Percentiles rank a stretch among this genome's conserved stretches.
Conservation (phyloP, 2,113 vertebrate species). For the Galemys pyrenaicus region DNA sequence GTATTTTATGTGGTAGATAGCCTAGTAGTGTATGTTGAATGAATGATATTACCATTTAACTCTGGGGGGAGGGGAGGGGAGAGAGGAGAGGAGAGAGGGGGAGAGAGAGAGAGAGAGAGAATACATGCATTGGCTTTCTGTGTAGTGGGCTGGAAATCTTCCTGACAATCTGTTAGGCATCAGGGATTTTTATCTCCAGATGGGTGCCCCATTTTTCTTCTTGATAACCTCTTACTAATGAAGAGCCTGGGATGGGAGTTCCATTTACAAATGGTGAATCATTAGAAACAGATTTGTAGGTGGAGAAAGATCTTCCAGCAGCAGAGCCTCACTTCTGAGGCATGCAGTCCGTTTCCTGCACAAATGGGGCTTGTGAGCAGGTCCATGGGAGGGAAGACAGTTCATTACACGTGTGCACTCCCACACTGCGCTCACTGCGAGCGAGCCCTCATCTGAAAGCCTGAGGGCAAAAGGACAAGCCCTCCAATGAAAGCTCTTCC, state of each 20-base stretch:
- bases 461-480: constrained; percentile 45
- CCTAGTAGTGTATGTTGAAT: neutral
- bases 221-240: constrained; percentile 74
- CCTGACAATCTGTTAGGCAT: constrained; percentile 70
- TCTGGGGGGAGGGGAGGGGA: neutral
- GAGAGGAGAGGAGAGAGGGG: neutral
- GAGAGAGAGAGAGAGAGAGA: neutral
- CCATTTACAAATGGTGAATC: constrained; percentile 77
- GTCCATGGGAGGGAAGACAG: neutral
- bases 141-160: constrained; percentile 56
- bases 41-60: constrained; percentile 4
- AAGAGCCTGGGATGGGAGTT: constrained; percentile 71
- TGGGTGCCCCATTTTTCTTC: constrained; percentile 78
- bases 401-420: neutral
- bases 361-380: neutral
- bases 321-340: constrained; percentile 57
- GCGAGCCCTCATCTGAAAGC: neutral
- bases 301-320: constrained; percentile 47
- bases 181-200: constrained; percentile 75
- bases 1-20: neutral
- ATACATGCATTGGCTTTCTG: constrained; percentile 22
- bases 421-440: neutral
- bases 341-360: neutral
- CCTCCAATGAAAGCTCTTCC: neutral
- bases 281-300: constrained; percentile 77